A percentile compares a stretch with the other conserved stretches of the same genome.
These are phyloP conservation scores for Acropternis orthonyx DNA, from an alignment of 2,797 vertebrate genomes.

Conservation along the genomic window DNA sequence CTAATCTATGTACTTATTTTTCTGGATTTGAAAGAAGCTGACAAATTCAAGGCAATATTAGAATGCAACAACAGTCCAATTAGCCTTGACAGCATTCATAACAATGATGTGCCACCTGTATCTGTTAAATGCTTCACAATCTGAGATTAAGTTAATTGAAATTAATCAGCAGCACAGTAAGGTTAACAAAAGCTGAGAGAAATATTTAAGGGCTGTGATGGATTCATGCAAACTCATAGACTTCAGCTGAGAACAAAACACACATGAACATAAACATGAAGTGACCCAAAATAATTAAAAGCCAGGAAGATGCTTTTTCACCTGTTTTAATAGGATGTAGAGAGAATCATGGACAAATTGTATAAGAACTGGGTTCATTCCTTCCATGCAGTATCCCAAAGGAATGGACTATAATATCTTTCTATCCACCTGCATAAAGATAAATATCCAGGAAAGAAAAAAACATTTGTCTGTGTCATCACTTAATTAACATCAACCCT, in stretches of 20 bases:
- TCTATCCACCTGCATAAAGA: neutral
- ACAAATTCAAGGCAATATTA: slow-evolving; percentile 8
- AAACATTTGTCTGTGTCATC: neutral
- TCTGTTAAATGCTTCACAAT: neutral
- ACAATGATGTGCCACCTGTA: neutral
- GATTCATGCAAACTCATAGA: neutral
- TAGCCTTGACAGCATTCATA: slow-evolving; percentile 5
- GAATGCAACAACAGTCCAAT: neutral
- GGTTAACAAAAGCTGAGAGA: neutral
- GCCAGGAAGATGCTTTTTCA: neutral
- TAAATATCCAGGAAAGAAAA: neutral
- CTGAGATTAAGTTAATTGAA: slow-evolving; percentile 28
- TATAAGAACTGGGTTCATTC: neutral
- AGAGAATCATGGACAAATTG: neutral
- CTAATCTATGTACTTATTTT: neutral
- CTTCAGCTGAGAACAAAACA: neutral
- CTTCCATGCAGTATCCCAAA: neutral
- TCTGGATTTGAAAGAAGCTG: slow-evolving; percentile 12
- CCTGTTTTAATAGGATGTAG: neutral
- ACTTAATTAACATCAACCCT: neutral
- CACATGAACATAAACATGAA: neutral
- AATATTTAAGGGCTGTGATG: neutral
- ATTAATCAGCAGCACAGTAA: neutral
- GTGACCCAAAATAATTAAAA: neutral
- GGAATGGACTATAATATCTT: neutral